Evolutionary conservation across 2,113 vertebrate species (phyloP), one percentile per base, ranked within the genome.

Genomic region (Micronycteris hirsuta): DNA sequence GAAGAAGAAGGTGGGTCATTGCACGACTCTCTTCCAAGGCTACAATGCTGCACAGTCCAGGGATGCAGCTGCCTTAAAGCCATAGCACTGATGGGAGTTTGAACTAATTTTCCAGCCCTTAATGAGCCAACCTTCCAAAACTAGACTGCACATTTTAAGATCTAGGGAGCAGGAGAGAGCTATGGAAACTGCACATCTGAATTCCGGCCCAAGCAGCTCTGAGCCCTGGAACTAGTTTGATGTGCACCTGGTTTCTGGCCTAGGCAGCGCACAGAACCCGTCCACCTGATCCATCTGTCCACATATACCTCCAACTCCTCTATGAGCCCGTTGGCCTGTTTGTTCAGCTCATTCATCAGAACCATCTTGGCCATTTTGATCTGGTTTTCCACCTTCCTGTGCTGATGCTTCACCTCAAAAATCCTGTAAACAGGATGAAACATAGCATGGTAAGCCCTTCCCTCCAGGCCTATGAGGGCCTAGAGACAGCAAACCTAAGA

Each of bases 291-390:
- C 52, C 82, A 54, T 89, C 24, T 78, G 43, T 14, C 22, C 19
- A 92, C 33, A 95, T 98, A 98, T 99, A 99, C 99, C 99, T 99
- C 99, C 96, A 99, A 98, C 98, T 99, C 99, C 97, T 99, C 99
- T 98, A 99, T 99, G 98, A 99, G 99, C 97, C 98, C 98, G 94
- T 99, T 99, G 97, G 99, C 98, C 98, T 99, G 98, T 98, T 99
- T 99, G 98, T 99, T 99, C 96, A 99, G 98, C 98, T 99, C 99
- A 95, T 99, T 99, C 98, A 99, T 99, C 98, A 99, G 99, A 98
- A 99, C 98, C 99, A 99, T 99, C 98, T 99, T 99, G 96, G 99
- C 99, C 99, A 99, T 99, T 99, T 99, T 99, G 97, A 99, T 99
- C 98, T 99, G 99, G 98, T 99, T 99, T 98, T 99, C 99, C 94